A percentile compares a stretch with the other conserved stretches of the same genome.
These are phyloP conservation scores for Glandiceps talaboti DNA, from an alignment of 53 echinoderm and acorn worm species.

Conservation along the genomic window DNA sequence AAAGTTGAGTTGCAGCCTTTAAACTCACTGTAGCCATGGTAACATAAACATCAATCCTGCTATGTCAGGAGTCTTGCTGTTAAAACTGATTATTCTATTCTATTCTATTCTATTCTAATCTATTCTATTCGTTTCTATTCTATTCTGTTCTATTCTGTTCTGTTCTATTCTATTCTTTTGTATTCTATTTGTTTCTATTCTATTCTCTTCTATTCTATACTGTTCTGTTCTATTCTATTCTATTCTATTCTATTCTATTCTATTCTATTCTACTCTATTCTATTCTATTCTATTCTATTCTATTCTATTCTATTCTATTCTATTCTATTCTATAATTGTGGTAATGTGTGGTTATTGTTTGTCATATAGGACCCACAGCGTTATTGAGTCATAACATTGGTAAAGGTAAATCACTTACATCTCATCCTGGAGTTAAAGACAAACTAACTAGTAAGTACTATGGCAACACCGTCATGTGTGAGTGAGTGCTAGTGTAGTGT, in stretches of 20 bases:
- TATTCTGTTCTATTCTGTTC: not conserved
- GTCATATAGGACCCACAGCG: conserved; percentile 54
- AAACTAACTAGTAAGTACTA: conserved; percentile 30
- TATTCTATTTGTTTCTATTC: not conserved
- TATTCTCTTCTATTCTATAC: not conserved
- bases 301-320: not conserved
- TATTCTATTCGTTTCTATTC: not conserved
- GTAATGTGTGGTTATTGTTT: too few species aligned
- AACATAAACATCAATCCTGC: too few species aligned
- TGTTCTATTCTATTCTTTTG: not conserved
- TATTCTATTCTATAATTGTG: not conserved
- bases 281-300: not conserved
- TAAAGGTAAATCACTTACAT: conserved; percentile 68
- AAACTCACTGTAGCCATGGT: too few species aligned
- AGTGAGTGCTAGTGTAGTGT: too few species aligned
- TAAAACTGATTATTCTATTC: not conserved
- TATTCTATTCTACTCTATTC: not conserved
- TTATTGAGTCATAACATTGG: conserved; percentile 64
- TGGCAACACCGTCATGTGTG: too few species aligned
- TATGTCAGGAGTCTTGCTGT: too few species aligned
- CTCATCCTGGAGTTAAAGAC: conserved; percentile 73
- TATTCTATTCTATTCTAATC: not conserved
- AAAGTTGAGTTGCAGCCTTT: too few species aligned
- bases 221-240: not conserved
- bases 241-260: not conserved